A percentile compares a stretch with the other conserved stretches of the same genome.
Evolutionary conservation across 2,113 vertebrate species (phyloP).

Genomic region (Spheniscus mendiculus): DNA sequence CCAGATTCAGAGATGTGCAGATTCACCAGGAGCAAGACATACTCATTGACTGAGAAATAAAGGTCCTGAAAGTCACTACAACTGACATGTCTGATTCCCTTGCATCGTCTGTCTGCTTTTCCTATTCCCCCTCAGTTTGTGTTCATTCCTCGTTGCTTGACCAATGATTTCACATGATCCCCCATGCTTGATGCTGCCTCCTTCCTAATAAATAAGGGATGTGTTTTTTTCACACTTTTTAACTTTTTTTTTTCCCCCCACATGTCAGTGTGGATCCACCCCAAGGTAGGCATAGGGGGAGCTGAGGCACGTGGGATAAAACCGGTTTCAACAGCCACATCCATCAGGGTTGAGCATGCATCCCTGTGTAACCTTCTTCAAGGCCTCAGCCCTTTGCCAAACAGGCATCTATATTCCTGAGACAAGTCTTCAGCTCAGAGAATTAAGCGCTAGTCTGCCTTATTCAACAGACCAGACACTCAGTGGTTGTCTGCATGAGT

Average conservation of each 20-base stretch:
- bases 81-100: background rate
- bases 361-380: background rate
- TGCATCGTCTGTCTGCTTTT: background rate
- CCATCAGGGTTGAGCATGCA: background rate
- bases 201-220: background rate
- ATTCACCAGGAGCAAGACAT: background rate
- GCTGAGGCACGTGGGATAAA: background rate
- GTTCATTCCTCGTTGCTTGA: background rate
- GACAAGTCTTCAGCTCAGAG: background rate
- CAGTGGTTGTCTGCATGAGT: background rate
- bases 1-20: background rate
- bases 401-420: background rate
- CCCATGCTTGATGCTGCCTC: background rate
- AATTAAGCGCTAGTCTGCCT: background rate
- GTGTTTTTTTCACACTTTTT: background rate
- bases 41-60: background rate
- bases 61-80: background rate
- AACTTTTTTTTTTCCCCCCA: rapidly evolving
- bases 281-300: background rate
- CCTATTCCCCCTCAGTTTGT: background rate
- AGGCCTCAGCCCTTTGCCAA: background rate
- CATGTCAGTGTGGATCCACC: background rate
- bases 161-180: background rate
- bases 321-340: background rate
- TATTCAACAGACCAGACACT: rapidly evolving